Evolutionary conservation across 1,140 invertebrate genomes (phyloP).

Genomic region (Chironomus striatipennis): DNA sequence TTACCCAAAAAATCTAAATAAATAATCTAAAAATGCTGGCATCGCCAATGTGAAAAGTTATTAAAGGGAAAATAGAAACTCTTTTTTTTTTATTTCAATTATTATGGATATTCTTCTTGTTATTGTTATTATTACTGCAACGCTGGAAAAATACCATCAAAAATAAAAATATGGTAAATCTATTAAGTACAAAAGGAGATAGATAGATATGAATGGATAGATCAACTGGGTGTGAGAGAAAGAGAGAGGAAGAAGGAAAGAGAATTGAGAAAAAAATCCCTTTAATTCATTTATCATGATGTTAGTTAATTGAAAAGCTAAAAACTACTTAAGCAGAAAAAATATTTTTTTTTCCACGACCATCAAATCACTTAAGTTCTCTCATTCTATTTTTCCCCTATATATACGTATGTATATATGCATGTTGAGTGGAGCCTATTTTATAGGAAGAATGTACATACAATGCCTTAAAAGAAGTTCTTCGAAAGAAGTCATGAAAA

Average conservation of each 20-base stretch:
- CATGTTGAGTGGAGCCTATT: background rate
- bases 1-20: constrained; percentile 7
- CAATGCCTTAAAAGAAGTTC: background rate
- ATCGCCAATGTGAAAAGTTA: background rate
- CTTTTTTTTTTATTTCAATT: constrained; percentile 16
- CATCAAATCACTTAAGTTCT: background rate
- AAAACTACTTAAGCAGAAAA: background rate
- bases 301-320: constrained; percentile 20
- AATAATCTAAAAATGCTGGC: constrained; percentile 6
- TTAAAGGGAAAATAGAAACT: background rate
- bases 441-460: background rate
- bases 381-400: background rate
- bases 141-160: background rate
- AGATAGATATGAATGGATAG: background rate
- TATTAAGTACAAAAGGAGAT: background rate
- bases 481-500: background rate
- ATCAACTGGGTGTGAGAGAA: background rate
- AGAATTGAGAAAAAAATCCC: background rate
- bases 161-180: constrained; percentile 16
- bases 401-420: background rate
- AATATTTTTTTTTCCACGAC: background rate
- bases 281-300: background rate
- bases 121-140: too few species aligned
- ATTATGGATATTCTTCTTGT: background rate
- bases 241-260: background rate